These are phyloP conservation scores for Psittacula echo DNA, from an alignment of 2,797 vertebrate species.

Conservation along the genomic window DNA sequence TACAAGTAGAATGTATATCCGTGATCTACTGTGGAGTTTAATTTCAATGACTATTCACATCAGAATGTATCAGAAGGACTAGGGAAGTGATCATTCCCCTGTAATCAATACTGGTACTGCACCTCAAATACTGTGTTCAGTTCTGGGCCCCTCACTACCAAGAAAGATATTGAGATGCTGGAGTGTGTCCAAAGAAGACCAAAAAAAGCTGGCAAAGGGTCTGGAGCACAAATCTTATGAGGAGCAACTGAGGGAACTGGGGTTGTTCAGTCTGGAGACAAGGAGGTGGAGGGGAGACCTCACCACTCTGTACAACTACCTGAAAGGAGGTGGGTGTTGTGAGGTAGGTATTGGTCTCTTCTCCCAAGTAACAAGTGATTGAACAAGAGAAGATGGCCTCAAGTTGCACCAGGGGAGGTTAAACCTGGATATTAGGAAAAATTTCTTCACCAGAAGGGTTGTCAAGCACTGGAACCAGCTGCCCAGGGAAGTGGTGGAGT, in stretches of 20 bases:
- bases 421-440: background rate
- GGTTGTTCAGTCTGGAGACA: background rate
- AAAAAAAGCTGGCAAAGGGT: accelerated
- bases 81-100: background rate
- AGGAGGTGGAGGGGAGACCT: background rate
- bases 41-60: background rate
- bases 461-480: background rate
- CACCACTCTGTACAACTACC: accelerated
- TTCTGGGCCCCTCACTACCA: background rate
- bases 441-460: background rate
- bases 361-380: too few species aligned
- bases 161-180: background rate
- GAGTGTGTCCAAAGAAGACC: background rate
- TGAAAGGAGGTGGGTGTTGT: background rate
- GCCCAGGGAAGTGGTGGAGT: background rate
- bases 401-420: accelerated
- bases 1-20: background rate
- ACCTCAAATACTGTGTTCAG: accelerated
- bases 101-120: background rate
- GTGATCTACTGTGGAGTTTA: background rate
- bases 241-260: background rate
- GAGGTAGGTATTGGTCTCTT: accelerated
- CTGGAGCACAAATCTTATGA: background rate
- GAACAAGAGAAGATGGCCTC: background rate
- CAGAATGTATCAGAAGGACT: background rate